Evolutionary conservation across 2,888 invertebrate genomes (phyloP), one percentile per base, ranked within the genome.

Genomic region (Aethes cnicana): DNA sequence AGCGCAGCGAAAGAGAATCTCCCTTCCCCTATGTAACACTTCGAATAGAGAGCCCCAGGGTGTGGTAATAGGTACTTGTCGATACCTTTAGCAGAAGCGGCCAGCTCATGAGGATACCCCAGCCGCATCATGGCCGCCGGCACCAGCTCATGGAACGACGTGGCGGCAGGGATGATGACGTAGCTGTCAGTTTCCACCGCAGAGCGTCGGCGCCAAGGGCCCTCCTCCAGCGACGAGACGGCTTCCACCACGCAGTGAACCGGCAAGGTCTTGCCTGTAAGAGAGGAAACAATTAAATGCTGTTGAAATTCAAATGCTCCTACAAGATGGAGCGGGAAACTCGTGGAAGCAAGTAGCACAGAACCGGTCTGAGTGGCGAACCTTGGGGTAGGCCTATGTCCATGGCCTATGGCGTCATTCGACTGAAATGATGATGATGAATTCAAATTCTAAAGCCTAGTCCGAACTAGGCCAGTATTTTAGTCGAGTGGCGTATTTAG

Each of bases 181-280:
- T 97, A 98, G 69, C 97, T 97, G 88, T 99, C 98, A 1, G 95
- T 94, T 83, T 98, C 97, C 42, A 97, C 94, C 53, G 94, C 92
- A 0, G 95, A 92, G 18, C 94, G 90, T 52, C 94, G 91, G 60
- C 93, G 85, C 82, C 91, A 92, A 3, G 89, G 81, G 28, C 92
- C 91, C 64, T 93, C 92, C 72, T 93, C 95, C 64, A 93, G 81
- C 30, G 92, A 93, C 62, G 92, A 93, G 43, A 96, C 94, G 0
- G 95, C 95, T 87, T 98, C 98, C 47, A 99, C 97, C 56, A 98
- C 93, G 80, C 98, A 98, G 81, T 98, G 98, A 37, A 99, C 95
- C 39, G 98, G 98, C 61, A 98, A 91, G 17, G 97, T 97, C 71
- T 88, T 89, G 54, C 87, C 89, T 89, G 63, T n/a, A n/a, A n/a